Conservation (phyloP, 2,888 invertebrate species). For the Lathronympha strigana region DNA sequence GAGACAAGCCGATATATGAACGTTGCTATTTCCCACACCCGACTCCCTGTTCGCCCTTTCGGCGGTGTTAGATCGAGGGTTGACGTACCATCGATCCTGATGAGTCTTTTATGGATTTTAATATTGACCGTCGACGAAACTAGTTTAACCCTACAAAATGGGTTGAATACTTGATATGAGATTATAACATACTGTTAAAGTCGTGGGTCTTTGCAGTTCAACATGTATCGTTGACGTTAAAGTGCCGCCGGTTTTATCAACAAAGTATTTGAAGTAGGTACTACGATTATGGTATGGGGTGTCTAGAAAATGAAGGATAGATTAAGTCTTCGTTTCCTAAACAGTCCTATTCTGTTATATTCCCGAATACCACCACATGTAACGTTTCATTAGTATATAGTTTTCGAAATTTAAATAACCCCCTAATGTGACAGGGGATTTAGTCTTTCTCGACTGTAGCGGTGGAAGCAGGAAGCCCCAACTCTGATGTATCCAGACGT, state of each 20-base stretch:
- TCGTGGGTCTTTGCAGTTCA: not conserved
- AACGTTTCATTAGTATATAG: slow-evolving; percentile 24
- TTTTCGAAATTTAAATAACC: slow-evolving; percentile 29
- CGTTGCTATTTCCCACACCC: not conserved
- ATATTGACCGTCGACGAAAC: not conserved
- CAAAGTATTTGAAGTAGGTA: not conserved
- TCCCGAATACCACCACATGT: slow-evolving; percentile 12
- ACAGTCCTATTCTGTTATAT: slow-evolving; percentile 8
- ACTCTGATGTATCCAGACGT: slow-evolving; percentile 9
- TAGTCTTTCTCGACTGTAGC: slow-evolving; percentile 19
- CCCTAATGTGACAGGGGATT: slow-evolving; percentile 37
- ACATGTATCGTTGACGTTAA: not conserved
- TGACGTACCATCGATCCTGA: not conserved
- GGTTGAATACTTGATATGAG: not conserved
- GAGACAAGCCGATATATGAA: slow-evolving; percentile 52
- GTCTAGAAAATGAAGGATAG: not conserved
- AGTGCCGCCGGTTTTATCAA: not conserved
- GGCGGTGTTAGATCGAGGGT: not conserved
- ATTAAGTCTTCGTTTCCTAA: not conserved
- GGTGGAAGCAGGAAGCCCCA: slow-evolving; percentile 36
- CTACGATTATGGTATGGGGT: not conserved
- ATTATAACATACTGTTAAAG: not conserved
- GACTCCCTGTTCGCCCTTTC: not conserved
- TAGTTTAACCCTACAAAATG: not conserved
- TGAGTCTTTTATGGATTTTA: not conserved